These are phyloP conservation scores for Eupithecia abbreviata DNA, from an alignment of 2,888 invertebrate genomes.

Conservation along the genomic window DNA sequence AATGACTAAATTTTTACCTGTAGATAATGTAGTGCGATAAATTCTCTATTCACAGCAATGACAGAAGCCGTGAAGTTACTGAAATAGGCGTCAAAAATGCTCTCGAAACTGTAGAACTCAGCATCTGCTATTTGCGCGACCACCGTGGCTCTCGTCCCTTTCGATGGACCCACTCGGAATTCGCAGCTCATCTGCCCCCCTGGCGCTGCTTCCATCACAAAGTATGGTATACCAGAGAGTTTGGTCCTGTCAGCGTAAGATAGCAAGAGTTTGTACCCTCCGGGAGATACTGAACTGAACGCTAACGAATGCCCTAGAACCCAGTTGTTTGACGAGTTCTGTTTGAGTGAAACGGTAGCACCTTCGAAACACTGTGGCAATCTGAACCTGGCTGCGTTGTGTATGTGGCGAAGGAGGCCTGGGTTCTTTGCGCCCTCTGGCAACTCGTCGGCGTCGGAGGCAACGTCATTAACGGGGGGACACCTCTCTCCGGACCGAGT, in stretches of 20 bases:
- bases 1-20: conserved; percentile 58
- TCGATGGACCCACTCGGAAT: conserved; percentile 70
- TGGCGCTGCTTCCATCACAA: conserved; percentile 78
- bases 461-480: conserved; percentile 46
- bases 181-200: conserved; percentile 79
- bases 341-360: conserved; percentile 70
- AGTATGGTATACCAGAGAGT: conserved; percentile 67
- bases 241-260: conserved; percentile 70
- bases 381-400: conserved; percentile 73
- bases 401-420: conserved; percentile 74
- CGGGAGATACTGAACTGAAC: conserved; percentile 79
- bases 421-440: conserved; percentile 68
- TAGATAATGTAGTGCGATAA: conserved; percentile 75
- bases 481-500: conserved; percentile 60
- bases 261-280: conserved; percentile 73
- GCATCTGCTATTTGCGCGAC: conserved; percentile 73
- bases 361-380: conserved; percentile 80
- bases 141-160: conserved; percentile 67
- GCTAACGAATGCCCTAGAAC: conserved; percentile 72
- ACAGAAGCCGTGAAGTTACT: conserved; percentile 69
- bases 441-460: conserved; percentile 42
- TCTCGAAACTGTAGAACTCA: conserved; percentile 75
- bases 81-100: conserved; percentile 74
- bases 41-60: conserved; percentile 76
- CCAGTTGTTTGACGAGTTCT: conserved; percentile 67